Evolutionary conservation across 2,113 vertebrate genomes (phyloP), one percentile per base, ranked within the genome.

Genomic region (Phalacrocorax brasilianus): DNA sequence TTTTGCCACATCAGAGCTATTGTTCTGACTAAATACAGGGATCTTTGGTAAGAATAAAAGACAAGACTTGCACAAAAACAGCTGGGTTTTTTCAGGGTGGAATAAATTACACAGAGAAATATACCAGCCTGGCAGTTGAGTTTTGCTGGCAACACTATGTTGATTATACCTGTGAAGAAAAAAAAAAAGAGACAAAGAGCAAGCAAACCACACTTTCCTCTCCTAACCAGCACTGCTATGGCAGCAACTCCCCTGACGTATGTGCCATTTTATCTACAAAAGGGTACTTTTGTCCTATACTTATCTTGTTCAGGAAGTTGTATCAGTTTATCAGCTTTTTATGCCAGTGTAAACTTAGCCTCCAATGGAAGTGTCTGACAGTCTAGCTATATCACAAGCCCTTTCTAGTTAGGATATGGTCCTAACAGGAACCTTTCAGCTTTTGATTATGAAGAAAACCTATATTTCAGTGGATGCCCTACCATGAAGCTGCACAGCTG

Each of bases 281-380:
- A 77, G 26, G 66, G 20, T 33, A 3, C 32, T 91, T 91, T 55
- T 93, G 59, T 38, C 91, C 91, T 94, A n/a, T 50, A 74, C 67
- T 95, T 95, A 85, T 71, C 75, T 71, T 85, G 82, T 74, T 90
- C 88, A 71, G 67, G 55, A 93, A 91, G 78, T 67, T 88, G 59
- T 70, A 93, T 80, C 81, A 70, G 78, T 96, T 94, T 96, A 94
- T 90, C 93, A 93, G 82, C n/a, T 88, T 94, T 95, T 70, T 86
- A 35, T 91, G 63, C 59, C 67, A 44, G 35, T 24, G 63, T 74
- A 96, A 94, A 91, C 94, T 88, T 93, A 85, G 78, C 67, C 71
- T 94, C 81, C 88, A 94, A 16, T 96, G 85, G 59, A 91, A 86
- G 45, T 58, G 13, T 67, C 85, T 96, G 93, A 93, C 70, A 85